Percentiles rank a stretch among this genome's conserved stretches.
phyloP scores from a whole-genome alignment of 2,888 invertebrate genomes.

The Scaptomyza caliginosa region DNA sequence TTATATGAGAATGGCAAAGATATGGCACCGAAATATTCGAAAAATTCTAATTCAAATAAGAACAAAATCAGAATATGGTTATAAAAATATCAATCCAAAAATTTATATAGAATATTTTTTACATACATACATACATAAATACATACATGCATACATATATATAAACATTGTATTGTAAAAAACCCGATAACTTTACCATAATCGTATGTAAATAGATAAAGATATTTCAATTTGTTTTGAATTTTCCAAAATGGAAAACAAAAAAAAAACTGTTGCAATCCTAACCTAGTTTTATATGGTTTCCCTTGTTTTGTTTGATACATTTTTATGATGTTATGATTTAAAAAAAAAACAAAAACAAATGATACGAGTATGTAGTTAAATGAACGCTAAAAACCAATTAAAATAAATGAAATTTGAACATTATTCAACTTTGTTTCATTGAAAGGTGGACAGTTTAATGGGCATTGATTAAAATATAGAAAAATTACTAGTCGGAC shows the following conservation, averaged over 20 bases:
- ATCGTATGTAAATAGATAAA: constrained; percentile 70
- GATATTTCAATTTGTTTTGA: constrained; percentile 44
- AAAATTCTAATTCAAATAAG: constrained; percentile 49
- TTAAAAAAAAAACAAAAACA: constrained; percentile 51
- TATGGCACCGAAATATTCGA: constrained; percentile 41
- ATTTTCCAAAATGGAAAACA: constrained; percentile 16
- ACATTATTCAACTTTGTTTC: not conserved
- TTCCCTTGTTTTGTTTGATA: constrained; percentile 57
- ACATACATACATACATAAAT: constrained; percentile 55
- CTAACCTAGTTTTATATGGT: constrained; percentile 42
- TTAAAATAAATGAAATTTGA: constrained; percentile 44
- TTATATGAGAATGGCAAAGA: constrained; percentile 13
- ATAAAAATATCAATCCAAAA: constrained; percentile 71
- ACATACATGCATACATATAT: constrained; percentile 60
- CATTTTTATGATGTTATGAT: constrained; percentile 51
- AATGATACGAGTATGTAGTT: constrained; percentile 69
- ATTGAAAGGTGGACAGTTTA: not conserved
- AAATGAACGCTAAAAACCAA: constrained; percentile 75
- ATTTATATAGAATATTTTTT: constrained; percentile 70
- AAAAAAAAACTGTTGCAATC: constrained; percentile 22
- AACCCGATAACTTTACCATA: constrained; percentile 50
- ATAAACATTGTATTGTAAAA: constrained; percentile 66
- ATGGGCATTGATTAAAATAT: not conserved
- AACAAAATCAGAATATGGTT: constrained; percentile 38
- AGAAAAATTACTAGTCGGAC: not conserved